Evolutionary conservation across 64 coral and sea anemone genomes (phyloP), one percentile per base, ranked within the genome.

Genomic region (Stylophora pistillata): DNA sequence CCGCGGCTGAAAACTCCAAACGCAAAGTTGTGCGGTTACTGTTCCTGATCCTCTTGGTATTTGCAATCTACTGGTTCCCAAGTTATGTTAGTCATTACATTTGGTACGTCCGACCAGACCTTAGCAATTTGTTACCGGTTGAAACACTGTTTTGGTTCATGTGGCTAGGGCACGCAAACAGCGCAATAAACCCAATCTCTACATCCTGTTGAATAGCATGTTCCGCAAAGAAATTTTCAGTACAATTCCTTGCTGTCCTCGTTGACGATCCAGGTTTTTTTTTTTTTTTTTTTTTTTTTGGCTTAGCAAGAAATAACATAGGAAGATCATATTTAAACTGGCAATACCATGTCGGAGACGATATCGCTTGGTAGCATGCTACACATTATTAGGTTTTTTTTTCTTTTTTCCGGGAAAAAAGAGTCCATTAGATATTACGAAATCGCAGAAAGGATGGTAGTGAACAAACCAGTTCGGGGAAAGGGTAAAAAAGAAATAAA

Each of bases 21-120:
- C 23, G 64, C 64, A 68, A 68, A 26, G 23, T 68, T 6, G 83
- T 91, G 14, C 72, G 89, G 71, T 29, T 78, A 57, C 53, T 90
- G 26, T 41, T 90, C 13, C 37, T 90, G 0, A 53, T 90, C 73
- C 77, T 90, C 13, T 7, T 90, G 30, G 59, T 70, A 5, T 90
- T 90, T 17, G 77, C 77, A 15, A 25, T 90, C 23, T 90, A 77
- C 55, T 90, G 88, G 88, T 90, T 90, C 17, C 77, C 88, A 14
- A 69, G 77, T 1, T 79, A 90, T 9, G 62, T 90, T 31, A 26
- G 25, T 68, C 64, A 68, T 5, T 68, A 68, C 64, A 64, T 73
- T 13, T 32, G 71, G 71, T 73, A 15, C 12, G 71, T 73, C 15
- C 27, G 29, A 18, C 71, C 71, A 33, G 71, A 73, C 15, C 30